Evolutionary conservation across 2,888 invertebrate genomes (phyloP).

Genomic region (Adelphocoris suturalis): DNA sequence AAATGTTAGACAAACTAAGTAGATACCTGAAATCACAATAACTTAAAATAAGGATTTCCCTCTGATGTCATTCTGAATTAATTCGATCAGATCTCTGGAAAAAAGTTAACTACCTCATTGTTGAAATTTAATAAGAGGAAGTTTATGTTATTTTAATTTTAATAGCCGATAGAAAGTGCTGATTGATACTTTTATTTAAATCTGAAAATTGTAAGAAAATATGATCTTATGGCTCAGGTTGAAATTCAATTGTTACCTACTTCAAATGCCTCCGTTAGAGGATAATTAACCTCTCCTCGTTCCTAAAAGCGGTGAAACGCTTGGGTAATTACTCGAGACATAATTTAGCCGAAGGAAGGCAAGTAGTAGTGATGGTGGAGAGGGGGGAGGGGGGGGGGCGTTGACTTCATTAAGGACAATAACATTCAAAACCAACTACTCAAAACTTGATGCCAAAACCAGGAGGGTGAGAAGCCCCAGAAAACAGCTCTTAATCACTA

Average conservation of each 20-base stretch:
- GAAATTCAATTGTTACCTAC: background rate
- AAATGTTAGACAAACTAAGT: too few relatives aligned
- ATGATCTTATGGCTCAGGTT: too few relatives aligned
- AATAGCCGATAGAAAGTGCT: too few relatives aligned
- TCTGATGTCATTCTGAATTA: too few relatives aligned
- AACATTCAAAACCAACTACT: conserved; percentile 57
- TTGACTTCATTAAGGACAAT: conserved; percentile 60
- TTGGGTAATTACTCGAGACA: conserved; percentile 43
- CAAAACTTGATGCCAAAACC: conserved; percentile 23
- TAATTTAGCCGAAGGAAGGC: conserved; percentile 7
- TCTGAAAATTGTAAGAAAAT: too few relatives aligned
- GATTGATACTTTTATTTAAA: too few relatives aligned
- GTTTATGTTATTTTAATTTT: too few relatives aligned
- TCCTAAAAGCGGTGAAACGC: conserved; percentile 12
- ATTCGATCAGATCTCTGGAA: too few relatives aligned
- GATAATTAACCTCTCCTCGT: conserved; percentile 40
- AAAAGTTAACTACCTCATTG: too few relatives aligned
- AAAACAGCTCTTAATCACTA: background rate
- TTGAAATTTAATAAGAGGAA: too few relatives aligned
- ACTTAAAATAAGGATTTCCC: too few relatives aligned
- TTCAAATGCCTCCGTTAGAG: background rate
- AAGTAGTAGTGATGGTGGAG: background rate
- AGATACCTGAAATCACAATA: too few relatives aligned
- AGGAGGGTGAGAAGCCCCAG: background rate
- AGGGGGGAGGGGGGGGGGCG: background rate